A percentile compares a stretch with the other conserved stretches of the same genome.
These are phyloP conservation scores for Carlito syrichta DNA, from an alignment of 2,113 vertebrate species.

Conservation along the genomic window DNA sequence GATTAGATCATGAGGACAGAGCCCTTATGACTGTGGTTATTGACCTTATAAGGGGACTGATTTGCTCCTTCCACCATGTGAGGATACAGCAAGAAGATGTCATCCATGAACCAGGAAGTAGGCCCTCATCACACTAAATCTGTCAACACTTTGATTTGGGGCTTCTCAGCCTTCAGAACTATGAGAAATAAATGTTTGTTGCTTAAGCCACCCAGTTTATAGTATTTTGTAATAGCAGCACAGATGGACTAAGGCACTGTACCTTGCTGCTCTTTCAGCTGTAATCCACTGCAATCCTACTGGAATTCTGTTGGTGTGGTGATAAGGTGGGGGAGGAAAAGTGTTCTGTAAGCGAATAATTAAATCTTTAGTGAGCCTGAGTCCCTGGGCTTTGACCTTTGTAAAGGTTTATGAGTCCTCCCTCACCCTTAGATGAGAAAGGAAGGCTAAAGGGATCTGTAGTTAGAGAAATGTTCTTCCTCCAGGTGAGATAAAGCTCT, in stretches of 20 bases:
- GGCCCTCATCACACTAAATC: neutral
- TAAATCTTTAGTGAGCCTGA: neutral
- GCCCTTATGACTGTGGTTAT: neutral
- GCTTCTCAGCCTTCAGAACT: neutral
- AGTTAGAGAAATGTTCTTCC: neutral
- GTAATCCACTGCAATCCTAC: neutral
- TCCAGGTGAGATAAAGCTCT: neutral
- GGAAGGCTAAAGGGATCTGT: neutral
- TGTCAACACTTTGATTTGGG: neutral
- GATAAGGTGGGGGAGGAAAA: neutral
- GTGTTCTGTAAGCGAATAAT: too few species aligned
- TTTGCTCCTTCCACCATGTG: neutral
- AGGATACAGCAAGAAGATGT: neutral
- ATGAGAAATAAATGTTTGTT: neutral
- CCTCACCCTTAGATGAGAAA: neutral
- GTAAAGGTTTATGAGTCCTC: neutral
- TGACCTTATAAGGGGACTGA: neutral
- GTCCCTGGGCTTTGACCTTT: neutral
- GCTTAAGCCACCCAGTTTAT: neutral
- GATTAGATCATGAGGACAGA: neutral
- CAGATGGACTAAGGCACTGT: too few species aligned
- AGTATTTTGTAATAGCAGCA: neutral
- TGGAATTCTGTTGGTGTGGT: neutral
- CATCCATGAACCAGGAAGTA: neutral
- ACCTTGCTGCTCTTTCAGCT: neutral